A percentile compares a stretch with the other conserved stretches of the same genome.
Evolutionary conservation across 2,888 invertebrate genomes (phyloP).

Genomic region (Taphrorychus bicolor): DNA sequence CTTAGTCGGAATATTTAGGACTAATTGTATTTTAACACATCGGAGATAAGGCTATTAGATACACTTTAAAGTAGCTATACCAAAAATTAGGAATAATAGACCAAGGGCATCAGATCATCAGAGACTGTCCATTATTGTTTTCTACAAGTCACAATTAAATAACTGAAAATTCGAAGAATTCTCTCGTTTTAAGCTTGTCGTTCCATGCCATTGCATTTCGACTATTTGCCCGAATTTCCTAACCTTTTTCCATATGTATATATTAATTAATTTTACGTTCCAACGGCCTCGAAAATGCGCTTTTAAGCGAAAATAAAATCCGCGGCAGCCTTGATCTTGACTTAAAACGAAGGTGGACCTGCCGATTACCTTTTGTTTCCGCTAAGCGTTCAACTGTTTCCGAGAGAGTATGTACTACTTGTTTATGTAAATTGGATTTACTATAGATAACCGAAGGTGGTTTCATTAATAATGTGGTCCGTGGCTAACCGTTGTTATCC

Average conservation of each 20-base stretch:
- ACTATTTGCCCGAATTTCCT: background rate
- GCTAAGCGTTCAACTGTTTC: conserved; percentile 16
- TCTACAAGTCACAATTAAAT: too few relatives aligned
- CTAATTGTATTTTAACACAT: background rate
- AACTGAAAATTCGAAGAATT: too few relatives aligned
- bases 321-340: conserved; percentile 17
- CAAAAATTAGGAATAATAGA: background rate
- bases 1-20: background rate
- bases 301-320: background rate
- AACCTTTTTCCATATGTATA: too few relatives aligned
- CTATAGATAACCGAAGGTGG: background rate
- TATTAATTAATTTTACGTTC: too few relatives aligned
- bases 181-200: too few relatives aligned
- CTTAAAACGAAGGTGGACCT: conserved; percentile 16
- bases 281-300: too few relatives aligned
- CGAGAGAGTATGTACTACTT: conserved; percentile 4
- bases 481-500: background rate
- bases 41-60: background rate
- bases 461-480: background rate
- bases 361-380: conserved; percentile 19
- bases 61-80: background rate
- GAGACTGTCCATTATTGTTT: too few relatives aligned
- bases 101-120: background rate
- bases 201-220: background rate
- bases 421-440: background rate